Evolutionary conservation across 2,113 vertebrate species (phyloP).

Genomic region (Otis tarda): DNA sequence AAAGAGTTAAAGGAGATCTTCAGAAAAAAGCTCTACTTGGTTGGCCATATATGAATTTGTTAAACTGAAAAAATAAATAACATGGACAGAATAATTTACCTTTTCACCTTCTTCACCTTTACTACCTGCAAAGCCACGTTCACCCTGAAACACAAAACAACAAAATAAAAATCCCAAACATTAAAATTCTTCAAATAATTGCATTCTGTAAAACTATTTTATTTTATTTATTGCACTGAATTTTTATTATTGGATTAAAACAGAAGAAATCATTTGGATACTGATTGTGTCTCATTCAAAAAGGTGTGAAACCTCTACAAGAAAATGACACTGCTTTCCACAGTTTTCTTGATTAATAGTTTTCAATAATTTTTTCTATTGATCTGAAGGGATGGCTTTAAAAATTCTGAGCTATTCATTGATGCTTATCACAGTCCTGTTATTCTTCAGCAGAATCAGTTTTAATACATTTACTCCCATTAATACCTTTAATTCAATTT

Average conservation of each 20-base stretch:
- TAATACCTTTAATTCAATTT: not conserved
- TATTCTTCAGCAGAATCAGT: not conserved
- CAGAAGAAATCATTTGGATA: not conserved
- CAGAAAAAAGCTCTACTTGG: not conserved
- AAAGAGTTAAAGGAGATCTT: not conserved
- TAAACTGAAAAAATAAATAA: not conserved
- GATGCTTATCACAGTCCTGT: not conserved
- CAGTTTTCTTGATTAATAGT: not conserved
- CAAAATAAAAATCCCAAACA: not conserved
- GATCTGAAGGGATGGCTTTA: not conserved
- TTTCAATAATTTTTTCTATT: not conserved
- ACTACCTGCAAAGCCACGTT: slow-evolving; percentile 68
- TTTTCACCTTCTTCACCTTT: slow-evolving; percentile 76
- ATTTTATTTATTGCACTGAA: not conserved
- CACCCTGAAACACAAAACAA: slow-evolving; percentile 66
- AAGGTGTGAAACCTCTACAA: not conserved
- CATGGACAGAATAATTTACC: slow-evolving; percentile 50
- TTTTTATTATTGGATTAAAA: not conserved
- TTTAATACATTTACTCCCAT: not conserved
- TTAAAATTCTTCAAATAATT: not conserved
- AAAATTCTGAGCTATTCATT: not conserved
- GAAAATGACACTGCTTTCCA: not conserved
- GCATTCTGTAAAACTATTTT: not conserved
- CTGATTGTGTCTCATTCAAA: not conserved
- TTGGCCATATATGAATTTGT: not conserved